These are phyloP conservation scores for Sipha flava DNA, from an alignment of 1,140 invertebrate species.

Conservation along the genomic window DNA sequence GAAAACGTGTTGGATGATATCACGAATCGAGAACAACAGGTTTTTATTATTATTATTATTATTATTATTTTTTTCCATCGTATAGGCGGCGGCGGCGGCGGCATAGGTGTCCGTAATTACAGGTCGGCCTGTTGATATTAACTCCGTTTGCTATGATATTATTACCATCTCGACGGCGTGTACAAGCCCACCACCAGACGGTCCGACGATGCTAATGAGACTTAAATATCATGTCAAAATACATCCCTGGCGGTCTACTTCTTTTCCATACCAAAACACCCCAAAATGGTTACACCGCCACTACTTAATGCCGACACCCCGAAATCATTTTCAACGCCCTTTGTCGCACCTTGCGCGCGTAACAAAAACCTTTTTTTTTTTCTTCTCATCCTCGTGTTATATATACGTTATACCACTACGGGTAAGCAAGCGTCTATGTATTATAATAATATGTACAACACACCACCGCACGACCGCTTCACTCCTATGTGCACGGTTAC, in stretches of 20 bases:
- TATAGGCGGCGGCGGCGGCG: too few species aligned
- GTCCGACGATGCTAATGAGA: conserved; percentile 16
- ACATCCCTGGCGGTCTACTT: conserved; percentile 21
- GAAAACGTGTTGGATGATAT: not conserved
- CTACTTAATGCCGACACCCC: not conserved
- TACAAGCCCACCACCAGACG: not conserved
- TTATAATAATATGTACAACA: too few species aligned
- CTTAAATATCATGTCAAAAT: conserved; percentile 32
- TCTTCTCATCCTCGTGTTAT: not conserved
- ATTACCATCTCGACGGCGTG: not conserved
- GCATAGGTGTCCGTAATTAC: conserved; percentile 12
- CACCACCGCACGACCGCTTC: too few species aligned
- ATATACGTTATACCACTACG: too few species aligned
- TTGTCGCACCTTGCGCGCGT: conserved; percentile 7
- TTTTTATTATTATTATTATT: too few species aligned
- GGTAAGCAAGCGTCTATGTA: too few species aligned
- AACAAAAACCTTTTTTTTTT: conserved; percentile 2
- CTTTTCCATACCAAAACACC: not conserved
- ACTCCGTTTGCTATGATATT: not conserved
- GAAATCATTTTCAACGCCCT: conserved; percentile 24
- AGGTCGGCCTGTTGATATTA: conserved; percentile 29
- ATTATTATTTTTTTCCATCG: too few species aligned
- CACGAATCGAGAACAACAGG: not conserved
- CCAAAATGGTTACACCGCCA: conserved; percentile 14
- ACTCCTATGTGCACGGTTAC: not conserved